These are phyloP conservation scores for Drosophila longiperda DNA, from an alignment of 2,888 invertebrate species.

Conservation along the genomic window DNA sequence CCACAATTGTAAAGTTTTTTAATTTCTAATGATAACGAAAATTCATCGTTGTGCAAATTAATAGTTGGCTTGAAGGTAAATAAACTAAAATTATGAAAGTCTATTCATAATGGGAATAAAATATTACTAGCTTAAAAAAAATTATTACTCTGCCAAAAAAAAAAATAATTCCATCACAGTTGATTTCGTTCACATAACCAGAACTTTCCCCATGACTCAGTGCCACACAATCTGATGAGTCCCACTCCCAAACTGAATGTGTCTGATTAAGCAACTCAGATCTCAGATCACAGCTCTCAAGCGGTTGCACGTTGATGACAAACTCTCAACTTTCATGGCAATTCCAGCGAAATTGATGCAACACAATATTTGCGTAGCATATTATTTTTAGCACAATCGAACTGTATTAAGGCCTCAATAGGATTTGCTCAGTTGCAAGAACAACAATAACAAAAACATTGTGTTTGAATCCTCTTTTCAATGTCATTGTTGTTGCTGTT, in stretches of 20 bases:
- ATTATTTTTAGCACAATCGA: constrained; percentile 41
- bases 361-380: constrained; percentile 65
- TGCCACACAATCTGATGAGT: background rate
- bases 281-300: background rate
- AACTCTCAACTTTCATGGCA: constrained; percentile 30
- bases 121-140: background rate
- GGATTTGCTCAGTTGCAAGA: constrained; percentile 40
- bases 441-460: constrained; percentile 18
- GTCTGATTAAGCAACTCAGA: constrained; percentile 27
- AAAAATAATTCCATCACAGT: background rate
- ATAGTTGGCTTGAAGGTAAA: background rate
- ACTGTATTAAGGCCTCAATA: constrained; percentile 39
- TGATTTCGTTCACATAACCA: background rate
- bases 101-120: background rate
- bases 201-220: constrained; percentile 41
- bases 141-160: no score
- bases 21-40: background rate
- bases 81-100: background rate
- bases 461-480: constrained; percentile 28
- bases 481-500: constrained; percentile 19
- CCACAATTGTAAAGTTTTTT: background rate
- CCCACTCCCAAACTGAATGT: constrained; percentile 3
- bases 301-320: constrained; percentile 24
- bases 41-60: background rate
- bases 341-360: constrained; percentile 51